Base-by-base conservation (phyloP, 2,113 vertebrate species). In the Silurus glanis region DNA sequence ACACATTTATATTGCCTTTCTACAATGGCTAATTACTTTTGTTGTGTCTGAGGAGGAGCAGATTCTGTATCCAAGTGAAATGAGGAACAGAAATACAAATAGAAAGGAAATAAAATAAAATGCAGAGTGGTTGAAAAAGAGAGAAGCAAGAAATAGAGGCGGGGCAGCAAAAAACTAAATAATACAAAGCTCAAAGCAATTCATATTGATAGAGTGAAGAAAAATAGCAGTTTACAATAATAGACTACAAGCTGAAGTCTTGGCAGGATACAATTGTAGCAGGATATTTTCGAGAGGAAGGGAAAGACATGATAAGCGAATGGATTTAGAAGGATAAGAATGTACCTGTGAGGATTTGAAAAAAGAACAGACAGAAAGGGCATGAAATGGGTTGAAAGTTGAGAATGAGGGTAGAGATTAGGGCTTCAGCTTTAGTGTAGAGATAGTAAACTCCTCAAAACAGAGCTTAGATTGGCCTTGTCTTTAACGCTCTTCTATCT, bases 251-350 rank as follows among this genome's bases (percentile, higher is more conserved):
- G 45, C 13, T 10, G 23, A 56, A 75, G 23, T 37, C 21, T 21
- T 25, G 71, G 51, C 25, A 53, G 14, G 13, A 51, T 28, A 55
- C 49, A 49, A 76, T 72, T 64, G 69, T 75, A 75, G 45, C 14
- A 55, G 67, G 66, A 62, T 74, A 58, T 86, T 80, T 66, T n/a
- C n/a, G 16, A 10, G 23, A 72, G 55, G 21, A 75, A 28, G 49
- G 21, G 49, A 85, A 59, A 45, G 19, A 55, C 51, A 61, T 23
- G 85, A 88, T 88, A 62, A 87, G 75, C 81, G 21, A 61, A 66
- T 56, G 84, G 88, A 69, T 89, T 86, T 64, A 78, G 56, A n/a
- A 83, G 79, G 81, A 86, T 78, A 88, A 83, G 83, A 88, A 49
- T 80, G 62, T 62, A 72, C 69, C 53, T 81, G 67, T 58, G 67